Conservation (phyloP, 1,140 invertebrate genomes). For the Cydia splendana region DNA sequence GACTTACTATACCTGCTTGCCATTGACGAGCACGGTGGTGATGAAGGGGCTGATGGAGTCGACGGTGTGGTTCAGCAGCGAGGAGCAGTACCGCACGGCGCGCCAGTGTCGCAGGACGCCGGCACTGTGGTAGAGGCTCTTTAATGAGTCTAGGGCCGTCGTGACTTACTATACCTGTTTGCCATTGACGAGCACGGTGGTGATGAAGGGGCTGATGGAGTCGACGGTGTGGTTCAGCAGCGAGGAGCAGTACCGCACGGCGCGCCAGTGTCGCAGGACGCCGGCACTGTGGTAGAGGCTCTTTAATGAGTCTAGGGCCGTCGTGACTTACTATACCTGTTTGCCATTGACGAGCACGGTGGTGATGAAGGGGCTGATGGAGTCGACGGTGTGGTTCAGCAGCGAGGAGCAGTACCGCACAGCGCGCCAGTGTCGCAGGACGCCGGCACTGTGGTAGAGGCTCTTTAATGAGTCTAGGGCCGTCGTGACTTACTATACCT, state of each 20-base stretch:
- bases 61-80: constrained; percentile 94
- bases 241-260: constrained; percentile 96
- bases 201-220: constrained; percentile 98
- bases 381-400: constrained; percentile 96
- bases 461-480: constrained; percentile 86
- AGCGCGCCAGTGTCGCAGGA: constrained; percentile 94
- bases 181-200: constrained; percentile 96
- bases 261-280: constrained; percentile 93
- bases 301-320: constrained; percentile 87
- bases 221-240: constrained; percentile 96
- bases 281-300: constrained; percentile 93
- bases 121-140: constrained; percentile 91
- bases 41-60: constrained; percentile 99
- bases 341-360: constrained; percentile 98
- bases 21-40: constrained; percentile 97
- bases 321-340: too few species aligned
- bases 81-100: constrained; percentile 96
- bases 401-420: constrained; percentile 97
- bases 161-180: constrained; percentile 96
- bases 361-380: constrained; percentile 98
- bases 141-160: constrained; percentile 87
- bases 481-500: too few species aligned
- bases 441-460: constrained; percentile 93
- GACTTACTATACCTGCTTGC: constrained; percentile 96
- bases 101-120: constrained; percentile 95